Conservation (phyloP, 2,888 invertebrate genomes). For the Ecliptopera silaceata region DNA sequence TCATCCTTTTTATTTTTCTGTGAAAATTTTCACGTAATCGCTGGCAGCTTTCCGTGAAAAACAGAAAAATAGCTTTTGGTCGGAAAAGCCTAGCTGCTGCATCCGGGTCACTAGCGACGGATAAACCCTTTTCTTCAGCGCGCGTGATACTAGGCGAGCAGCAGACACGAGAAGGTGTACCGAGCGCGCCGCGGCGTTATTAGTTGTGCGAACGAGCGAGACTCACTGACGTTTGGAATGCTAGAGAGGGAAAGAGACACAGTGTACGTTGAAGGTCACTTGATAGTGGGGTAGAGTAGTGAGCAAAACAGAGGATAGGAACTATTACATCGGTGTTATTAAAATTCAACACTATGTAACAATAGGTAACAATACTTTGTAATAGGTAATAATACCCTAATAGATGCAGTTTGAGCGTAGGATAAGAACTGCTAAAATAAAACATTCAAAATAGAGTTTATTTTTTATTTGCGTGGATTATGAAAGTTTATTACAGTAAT, state of each 20-base stretch:
- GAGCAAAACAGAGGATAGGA: constrained; percentile 12
- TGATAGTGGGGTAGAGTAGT: constrained; percentile 67
- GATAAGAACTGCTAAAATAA: too few species aligned
- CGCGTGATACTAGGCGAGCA: constrained; percentile 81
- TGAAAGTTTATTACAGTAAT: too few species aligned
- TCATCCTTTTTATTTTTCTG: constrained; percentile 1
- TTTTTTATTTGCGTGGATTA: too few species aligned
- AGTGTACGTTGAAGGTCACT: constrained; percentile 74
- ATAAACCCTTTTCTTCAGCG: constrained; percentile 84
- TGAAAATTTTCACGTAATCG: constrained; percentile 8
- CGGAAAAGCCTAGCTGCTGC: constrained; percentile 77
- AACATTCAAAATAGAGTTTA: too few species aligned
- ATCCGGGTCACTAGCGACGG: constrained; percentile 76
- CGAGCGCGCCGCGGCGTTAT: constrained; percentile 48
- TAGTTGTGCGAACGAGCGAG: constrained; percentile 60
- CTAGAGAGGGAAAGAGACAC: constrained; percentile 59
- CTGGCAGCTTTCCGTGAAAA: constrained; percentile 55
- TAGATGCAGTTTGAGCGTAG: too few species aligned
- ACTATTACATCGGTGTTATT: not conserved
- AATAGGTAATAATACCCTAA: too few species aligned
- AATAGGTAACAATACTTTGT: too few species aligned
- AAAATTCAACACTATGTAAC: not conserved
- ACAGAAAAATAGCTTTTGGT: constrained; percentile 55
- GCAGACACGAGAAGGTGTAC: constrained; percentile 62
- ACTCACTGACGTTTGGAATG: constrained; percentile 68